Conservation (phyloP, 2,113 vertebrate species). For the Arvicanthis niloticus region DNA sequence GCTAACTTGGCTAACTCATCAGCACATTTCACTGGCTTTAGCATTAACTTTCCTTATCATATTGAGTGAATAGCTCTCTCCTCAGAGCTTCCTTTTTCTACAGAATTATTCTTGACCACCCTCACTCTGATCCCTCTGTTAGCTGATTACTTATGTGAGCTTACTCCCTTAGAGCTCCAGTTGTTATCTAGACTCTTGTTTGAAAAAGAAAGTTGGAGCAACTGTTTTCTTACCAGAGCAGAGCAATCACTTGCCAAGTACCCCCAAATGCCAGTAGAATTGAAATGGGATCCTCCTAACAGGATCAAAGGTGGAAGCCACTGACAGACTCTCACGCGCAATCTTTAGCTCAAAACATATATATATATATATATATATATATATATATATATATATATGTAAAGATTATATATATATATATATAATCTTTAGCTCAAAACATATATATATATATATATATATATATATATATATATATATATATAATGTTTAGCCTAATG, state of each 20-base stretch:
- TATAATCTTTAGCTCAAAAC: too few relatives aligned
- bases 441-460: too few relatives aligned
- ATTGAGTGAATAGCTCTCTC: not conserved
- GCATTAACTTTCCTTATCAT: constrained; percentile 2
- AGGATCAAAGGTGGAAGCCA: not conserved
- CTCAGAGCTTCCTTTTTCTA: not conserved
- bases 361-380: too few relatives aligned
- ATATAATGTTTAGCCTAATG: constrained; percentile 29
- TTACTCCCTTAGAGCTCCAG: not conserved
- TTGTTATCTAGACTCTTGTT: not conserved
- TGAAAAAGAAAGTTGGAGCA: not conserved
- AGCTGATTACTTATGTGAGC: too few relatives aligned
- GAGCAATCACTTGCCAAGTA: not conserved
- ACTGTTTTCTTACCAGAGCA: not conserved
- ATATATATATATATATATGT: too few relatives aligned
- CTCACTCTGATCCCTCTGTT: not conserved
- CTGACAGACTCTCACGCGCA: not conserved
- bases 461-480: too few relatives aligned
- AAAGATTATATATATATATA: too few relatives aligned
- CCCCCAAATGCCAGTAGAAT: not conserved
- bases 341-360: not conserved
- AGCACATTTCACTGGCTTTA: not conserved
- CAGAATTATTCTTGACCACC: not conserved
- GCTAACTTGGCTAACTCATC: not conserved
- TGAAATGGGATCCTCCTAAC: not conserved